These are phyloP conservation scores for Sphenodon punctatus DNA, from an alignment of 2,797 vertebrate genomes.

Conservation along the genomic window DNA sequence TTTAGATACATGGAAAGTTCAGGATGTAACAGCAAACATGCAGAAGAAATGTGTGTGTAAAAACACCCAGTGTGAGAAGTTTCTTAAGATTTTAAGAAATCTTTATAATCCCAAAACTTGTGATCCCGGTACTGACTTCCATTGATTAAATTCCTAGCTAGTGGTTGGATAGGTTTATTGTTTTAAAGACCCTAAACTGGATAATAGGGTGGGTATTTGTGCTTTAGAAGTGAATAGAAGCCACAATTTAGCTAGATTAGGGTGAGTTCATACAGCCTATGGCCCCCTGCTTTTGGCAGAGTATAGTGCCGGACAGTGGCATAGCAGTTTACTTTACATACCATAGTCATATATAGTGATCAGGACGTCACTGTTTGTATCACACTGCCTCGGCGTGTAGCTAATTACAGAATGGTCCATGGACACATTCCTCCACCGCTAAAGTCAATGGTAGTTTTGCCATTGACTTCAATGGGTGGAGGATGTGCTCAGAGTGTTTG, in stretches of 20 bases:
- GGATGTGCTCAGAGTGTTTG: too few relatives aligned
- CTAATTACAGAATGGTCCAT: not conserved
- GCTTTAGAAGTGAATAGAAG: fast-evolving
- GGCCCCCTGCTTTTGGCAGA: not conserved
- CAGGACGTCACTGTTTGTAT: not conserved
- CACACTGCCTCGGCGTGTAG: not conserved
- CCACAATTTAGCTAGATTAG: not conserved
- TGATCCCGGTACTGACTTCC: too few relatives aligned
- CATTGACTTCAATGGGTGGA: too few relatives aligned
- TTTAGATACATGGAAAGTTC: too few relatives aligned
- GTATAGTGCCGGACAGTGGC: not conserved
- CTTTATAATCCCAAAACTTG: too few relatives aligned
- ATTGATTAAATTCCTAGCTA: too few relatives aligned
- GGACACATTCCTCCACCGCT: too few relatives aligned
- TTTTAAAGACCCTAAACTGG: not conserved
- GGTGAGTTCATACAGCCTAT: not conserved
- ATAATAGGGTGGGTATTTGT: not conserved
- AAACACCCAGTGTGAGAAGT: too few relatives aligned
- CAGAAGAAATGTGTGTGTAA: too few relatives aligned
- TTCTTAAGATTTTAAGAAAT: too few relatives aligned
- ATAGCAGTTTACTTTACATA: not conserved
- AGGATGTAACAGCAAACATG: too few relatives aligned
- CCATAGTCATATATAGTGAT: not conserved
- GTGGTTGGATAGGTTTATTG: not conserved
- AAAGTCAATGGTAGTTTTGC: too few relatives aligned